Base-by-base conservation (phyloP, 2,113 vertebrate genomes). In the Silurus asotus region DNA sequence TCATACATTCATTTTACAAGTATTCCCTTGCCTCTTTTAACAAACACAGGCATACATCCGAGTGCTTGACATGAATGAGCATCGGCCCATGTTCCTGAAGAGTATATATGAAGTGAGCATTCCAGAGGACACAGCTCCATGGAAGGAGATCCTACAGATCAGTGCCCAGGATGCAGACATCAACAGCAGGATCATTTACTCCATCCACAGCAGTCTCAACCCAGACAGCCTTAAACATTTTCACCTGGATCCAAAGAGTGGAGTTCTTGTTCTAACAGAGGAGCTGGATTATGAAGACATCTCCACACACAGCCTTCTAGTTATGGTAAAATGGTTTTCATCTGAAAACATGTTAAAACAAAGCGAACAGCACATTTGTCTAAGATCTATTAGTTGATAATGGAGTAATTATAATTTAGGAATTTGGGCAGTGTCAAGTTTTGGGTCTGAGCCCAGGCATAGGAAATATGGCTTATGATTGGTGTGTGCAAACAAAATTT, bases 231-330 rank as follows among this genome's bases (percentile, higher is more conserved):
- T 93, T 84, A 94, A 91, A 45, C 91, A 96, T 89, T 99, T 99
- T 92, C 96, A 97, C 84, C 51, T 99, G 91, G 97, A 99, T 90
- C 97, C 98, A 1, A 96, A 94, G 92, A 97, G 90, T 0, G 98
- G 97, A 0, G 89, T 89, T 9, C 92, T 99, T 85, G 94, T 96
- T 79, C 93, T 96, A 48, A 95, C 95, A 2, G 96, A 97, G 86
- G 92, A 94, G 74, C 89, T 99, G 81, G 96, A 96, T 90, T 96
- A 95, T 19, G 95, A 96, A 91, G 90, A 87, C 4, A 94, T 96
- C 67, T 90, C 95, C 0, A 89, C 93, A 79, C 97, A 99, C 86
- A 96, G 88, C 0, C 95, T 99, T 80, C 95, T 96, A 4, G 91
- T 99, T 17, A 98, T 98, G 98, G 98, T 99, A 94, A 92, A 90